phyloP scores from a whole-genome alignment of 2,888 invertebrate genomes.

The Athalia cordata region DNA sequence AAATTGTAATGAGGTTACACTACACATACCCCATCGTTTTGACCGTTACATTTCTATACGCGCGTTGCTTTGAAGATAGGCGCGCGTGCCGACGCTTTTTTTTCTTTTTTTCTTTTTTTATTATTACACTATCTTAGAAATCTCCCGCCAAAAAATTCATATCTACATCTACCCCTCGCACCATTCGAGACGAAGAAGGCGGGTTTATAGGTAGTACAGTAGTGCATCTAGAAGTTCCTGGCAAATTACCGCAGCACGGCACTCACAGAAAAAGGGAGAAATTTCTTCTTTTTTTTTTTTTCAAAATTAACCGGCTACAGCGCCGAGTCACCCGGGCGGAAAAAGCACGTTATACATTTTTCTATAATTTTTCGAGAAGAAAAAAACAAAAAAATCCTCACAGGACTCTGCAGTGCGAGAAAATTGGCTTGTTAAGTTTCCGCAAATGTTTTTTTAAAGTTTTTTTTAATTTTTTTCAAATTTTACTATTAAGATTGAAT shows the following conservation, averaged over 20 bases:
- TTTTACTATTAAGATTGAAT: too few species aligned
- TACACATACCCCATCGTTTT: slow-evolving; percentile 2
- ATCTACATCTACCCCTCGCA: slow-evolving; percentile 30
- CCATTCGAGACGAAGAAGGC: neutral
- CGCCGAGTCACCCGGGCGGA: slow-evolving; percentile 40
- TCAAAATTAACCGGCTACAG: neutral
- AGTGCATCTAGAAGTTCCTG: slow-evolving; percentile 10
- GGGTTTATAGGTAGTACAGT: neutral
- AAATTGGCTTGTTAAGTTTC: neutral
- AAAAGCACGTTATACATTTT: slow-evolving; percentile 24
- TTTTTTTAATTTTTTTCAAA: too few species aligned
- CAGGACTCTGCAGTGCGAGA: neutral
- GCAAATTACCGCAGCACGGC: slow-evolving; percentile 8
- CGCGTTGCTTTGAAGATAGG: neutral
- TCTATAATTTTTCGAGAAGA: neutral
- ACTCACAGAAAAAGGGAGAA: neutral
- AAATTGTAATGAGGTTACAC: slow-evolving; percentile 40
- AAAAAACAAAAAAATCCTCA: neutral
- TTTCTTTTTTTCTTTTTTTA: neutral
- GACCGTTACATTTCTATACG: slow-evolving; percentile 38
- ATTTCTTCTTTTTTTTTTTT: neutral
- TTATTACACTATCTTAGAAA: slow-evolving; percentile 22
- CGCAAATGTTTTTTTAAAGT: too few species aligned
- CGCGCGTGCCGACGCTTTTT: slow-evolving; percentile 4
- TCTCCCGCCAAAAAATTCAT: slow-evolving; percentile 36